phyloP scores from a whole-genome alignment of 2,797 vertebrate species.

The Cynodonichthys magdalenae region DNA sequence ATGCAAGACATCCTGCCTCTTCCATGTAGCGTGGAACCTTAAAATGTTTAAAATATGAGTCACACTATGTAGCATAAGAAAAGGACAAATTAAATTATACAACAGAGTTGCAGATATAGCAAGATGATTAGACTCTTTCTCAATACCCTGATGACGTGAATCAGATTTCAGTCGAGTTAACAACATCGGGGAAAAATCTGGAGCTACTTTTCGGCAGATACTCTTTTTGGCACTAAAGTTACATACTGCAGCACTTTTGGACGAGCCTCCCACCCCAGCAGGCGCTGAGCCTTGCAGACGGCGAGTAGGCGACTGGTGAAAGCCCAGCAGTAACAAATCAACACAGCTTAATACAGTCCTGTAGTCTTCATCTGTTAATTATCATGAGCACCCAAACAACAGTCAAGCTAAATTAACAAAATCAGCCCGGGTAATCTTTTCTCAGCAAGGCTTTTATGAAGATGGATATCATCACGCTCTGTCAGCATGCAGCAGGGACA shows the following conservation, averaged over 20 bases:
- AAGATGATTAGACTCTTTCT: slow-evolving; percentile 8
- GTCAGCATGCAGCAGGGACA: slow-evolving; percentile 31
- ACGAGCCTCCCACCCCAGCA: slow-evolving; percentile 13
- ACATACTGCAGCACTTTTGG: slow-evolving; percentile 32
- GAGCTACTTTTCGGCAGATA: slow-evolving; percentile 35
- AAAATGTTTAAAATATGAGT: not conserved
- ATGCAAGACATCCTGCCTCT: not conserved
- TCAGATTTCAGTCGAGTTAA: slow-evolving; percentile 30
- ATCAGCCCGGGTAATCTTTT: slow-evolving; percentile 61
- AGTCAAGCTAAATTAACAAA: slow-evolving; percentile 64
- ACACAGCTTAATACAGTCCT: slow-evolving; percentile 40
- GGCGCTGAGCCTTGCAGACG: slow-evolving; percentile 42
- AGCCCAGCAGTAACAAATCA: slow-evolving; percentile 54
- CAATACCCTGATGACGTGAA: slow-evolving; percentile 11
- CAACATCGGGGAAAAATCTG: slow-evolving; percentile 30
- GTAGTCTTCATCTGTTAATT: slow-evolving; percentile 58
- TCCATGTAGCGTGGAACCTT: not conserved
- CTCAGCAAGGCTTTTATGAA: slow-evolving; percentile 56
- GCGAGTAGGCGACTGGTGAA: slow-evolving; percentile 50
- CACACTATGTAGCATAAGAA: not conserved
- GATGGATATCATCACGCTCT: slow-evolving; percentile 55
- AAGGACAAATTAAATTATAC: not conserved
- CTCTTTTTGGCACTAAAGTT: slow-evolving; percentile 34
- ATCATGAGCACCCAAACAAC: slow-evolving; percentile 57
- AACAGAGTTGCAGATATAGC: not conserved